phyloP scores from a whole-genome alignment of 2,113 vertebrate genomes.

The Pandion haliaetus region DNA sequence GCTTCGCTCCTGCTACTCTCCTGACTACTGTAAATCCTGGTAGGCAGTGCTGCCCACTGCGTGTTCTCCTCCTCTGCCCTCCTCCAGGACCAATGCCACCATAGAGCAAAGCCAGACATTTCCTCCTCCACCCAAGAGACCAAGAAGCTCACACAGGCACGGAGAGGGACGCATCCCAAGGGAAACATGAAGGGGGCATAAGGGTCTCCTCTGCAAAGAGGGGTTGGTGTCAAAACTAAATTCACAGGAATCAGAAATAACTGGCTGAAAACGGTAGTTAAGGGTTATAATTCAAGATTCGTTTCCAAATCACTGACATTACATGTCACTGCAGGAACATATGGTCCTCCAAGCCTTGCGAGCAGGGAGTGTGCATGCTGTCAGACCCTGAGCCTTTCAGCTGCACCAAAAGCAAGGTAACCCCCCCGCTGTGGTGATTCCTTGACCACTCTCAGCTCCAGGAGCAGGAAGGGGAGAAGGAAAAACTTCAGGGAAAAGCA shows the following conservation, averaged over 20 bases:
- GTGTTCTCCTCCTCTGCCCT: neutral
- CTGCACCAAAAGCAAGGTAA: neutral
- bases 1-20: neutral
- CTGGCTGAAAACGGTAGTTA: neutral
- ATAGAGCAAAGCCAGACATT: neutral
- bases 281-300: neutral
- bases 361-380: neutral
- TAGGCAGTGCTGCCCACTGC: neutral
- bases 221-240: neutral
- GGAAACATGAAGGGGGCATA: neutral
- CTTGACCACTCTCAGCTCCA: neutral
- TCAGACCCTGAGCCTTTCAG: neutral
- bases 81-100: neutral
- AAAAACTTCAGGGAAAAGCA: neutral
- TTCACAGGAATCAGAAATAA: neutral
- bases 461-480: neutral
- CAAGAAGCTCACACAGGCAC: neutral
- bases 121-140: neutral
- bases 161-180: neutral
- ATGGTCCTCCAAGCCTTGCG: neutral
- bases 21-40: constrained; percentile 31
- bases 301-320: neutral
- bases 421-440: neutral
- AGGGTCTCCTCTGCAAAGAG: neutral
- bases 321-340: constrained; percentile 44